Evolutionary conservation across 2,797 vertebrate species (phyloP).

Genomic region (Halcyon chelicuti): DNA sequence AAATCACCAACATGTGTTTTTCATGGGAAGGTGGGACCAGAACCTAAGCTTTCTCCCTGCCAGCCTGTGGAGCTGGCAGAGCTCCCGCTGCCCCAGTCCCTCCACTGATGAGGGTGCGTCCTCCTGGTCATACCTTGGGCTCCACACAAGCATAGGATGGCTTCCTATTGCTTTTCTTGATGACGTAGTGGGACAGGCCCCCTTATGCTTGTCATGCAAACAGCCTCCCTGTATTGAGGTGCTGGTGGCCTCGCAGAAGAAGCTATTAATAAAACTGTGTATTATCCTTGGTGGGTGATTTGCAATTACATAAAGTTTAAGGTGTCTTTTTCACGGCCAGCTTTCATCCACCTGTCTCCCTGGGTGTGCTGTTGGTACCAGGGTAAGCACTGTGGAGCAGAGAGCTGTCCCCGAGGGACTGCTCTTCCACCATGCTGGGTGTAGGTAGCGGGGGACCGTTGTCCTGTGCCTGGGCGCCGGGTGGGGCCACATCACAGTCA

Average conservation of each 20-base stretch:
- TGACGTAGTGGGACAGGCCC: fast-evolving
- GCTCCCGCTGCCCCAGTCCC: not conserved
- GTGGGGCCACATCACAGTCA: fast-evolving
- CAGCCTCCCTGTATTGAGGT: not conserved
- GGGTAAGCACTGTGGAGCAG: not conserved
- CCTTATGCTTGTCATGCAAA: fast-evolving
- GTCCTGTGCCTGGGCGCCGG: fast-evolving
- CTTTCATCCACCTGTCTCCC: not conserved
- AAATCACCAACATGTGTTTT: not conserved
- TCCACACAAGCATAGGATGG: fast-evolving
- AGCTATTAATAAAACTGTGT: not conserved
- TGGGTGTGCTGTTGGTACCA: not conserved
- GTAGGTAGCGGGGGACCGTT: not conserved
- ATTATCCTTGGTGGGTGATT: not conserved
- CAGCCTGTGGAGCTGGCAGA: not conserved
- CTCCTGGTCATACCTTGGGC: fast-evolving
- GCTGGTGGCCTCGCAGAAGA: not conserved
- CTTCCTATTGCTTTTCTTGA: not conserved
- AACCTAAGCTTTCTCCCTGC: not conserved
- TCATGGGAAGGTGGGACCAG: not conserved
- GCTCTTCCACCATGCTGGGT: not conserved
- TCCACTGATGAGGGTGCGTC: fast-evolving
- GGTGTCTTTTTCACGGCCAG: not conserved
- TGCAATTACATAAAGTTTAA: not conserved
- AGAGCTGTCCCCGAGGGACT: not conserved